phyloP scores from a whole-genome alignment of 2,888 invertebrate genomes.

The Drosophila anomalipes region DNA sequence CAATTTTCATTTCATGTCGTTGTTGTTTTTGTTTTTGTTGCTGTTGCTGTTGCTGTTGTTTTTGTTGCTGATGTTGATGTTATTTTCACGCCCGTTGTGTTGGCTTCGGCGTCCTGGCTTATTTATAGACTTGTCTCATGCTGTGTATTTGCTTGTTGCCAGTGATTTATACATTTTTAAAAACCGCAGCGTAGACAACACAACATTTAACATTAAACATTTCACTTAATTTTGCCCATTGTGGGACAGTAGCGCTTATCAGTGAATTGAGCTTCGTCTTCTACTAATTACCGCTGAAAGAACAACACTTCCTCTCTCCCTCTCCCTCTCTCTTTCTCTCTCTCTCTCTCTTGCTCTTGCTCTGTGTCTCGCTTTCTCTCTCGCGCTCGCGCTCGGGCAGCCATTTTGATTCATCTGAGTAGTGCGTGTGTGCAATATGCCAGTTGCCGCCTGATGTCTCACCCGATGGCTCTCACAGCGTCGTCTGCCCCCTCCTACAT shows the following conservation, averaged over 20 bases:
- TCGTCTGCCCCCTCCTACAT: not conserved
- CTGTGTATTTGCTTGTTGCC: conserved; percentile 71
- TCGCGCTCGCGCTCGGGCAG: conserved; percentile 23
- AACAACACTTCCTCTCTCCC: not conserved
- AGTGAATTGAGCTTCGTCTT: conserved; percentile 28
- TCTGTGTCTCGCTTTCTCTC: not conserved
- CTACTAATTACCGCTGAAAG: conserved; percentile 42
- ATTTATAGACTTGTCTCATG: conserved; percentile 85
- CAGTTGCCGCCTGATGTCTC: conserved; percentile 19
- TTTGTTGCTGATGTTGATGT: conserved; percentile 40
- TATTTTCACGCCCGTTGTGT: conserved; percentile 68
- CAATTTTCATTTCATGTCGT: conserved; percentile 22
- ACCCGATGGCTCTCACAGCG: not conserved
- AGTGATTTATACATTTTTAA: conserved; percentile 85
- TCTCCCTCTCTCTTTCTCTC: not conserved
- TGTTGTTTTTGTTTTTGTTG: conserved; percentile 47
- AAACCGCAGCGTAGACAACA: conserved; percentile 60
- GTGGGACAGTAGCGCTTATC: conserved; percentile 39
- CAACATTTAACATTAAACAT: conserved; percentile 4
- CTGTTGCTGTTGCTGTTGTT: not conserved
- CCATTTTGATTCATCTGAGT: conserved; percentile 46
- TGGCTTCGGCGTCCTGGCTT: conserved; percentile 42
- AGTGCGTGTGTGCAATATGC: conserved; percentile 75
- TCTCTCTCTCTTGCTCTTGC: not conserved
- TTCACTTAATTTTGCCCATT: conserved; percentile 17